Percentiles rank a stretch among this genome's conserved stretches.
Conservation (phyloP, 2,113 vertebrate genomes). For the zebrafish (Danio rerio) region GRCz12tu NC_133187.1:6942501-6943000, state of each 20-base stretch:
- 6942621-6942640: neutral
- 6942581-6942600: neutral
- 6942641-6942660: neutral
- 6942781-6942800: neutral
- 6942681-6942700: neutral
- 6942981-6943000: too few relatives aligned
- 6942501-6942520: neutral
- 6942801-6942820: neutral
- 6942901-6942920: neutral
- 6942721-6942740: neutral
- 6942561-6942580: neutral
- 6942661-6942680: too few relatives aligned
- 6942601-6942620: neutral
- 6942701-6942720: neutral
- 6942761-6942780: neutral
- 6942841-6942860: neutral
- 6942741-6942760: neutral
- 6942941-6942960: too few relatives aligned
- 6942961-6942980: too few relatives aligned
- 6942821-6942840: neutral
- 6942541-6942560: constrained; percentile 1
- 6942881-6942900: neutral
- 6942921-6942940: too few relatives aligned
- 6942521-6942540: neutral
- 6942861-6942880: neutral